Percentiles rank a stretch among this genome's conserved stretches.
Evolutionary conservation across 2,113 vertebrate species (phyloP).

Genomic region (Labeo catla): DNA sequence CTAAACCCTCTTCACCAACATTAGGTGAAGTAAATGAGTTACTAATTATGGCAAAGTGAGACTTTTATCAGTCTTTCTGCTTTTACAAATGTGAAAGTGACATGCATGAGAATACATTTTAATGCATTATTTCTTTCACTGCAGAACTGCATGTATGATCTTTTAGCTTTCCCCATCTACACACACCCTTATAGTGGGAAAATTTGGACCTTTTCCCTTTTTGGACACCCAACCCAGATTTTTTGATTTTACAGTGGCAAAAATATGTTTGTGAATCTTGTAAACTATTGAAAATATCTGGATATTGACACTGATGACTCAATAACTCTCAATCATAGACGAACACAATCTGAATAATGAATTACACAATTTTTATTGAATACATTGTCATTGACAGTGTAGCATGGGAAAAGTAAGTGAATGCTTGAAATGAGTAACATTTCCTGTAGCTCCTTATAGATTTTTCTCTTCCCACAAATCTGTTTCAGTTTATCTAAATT

Average conservation of each 20-base stretch:
- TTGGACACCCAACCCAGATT: background rate
- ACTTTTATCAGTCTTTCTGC: too few relatives aligned
- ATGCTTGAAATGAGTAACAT: too few relatives aligned
- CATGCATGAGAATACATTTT: background rate
- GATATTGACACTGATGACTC: background rate
- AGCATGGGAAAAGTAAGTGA: too few relatives aligned
- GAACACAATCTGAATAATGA: background rate
- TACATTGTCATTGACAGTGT: too few relatives aligned
- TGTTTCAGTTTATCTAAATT: too few relatives aligned
- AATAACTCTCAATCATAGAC: background rate
- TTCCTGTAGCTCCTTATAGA: too few relatives aligned
- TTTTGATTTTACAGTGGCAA: background rate
- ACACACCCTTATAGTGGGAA: background rate
- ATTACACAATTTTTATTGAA: too few relatives aligned
- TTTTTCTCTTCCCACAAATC: too few relatives aligned
- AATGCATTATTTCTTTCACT: background rate
- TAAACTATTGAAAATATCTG: background rate
- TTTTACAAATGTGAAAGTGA: too few relatives aligned
- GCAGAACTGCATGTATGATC: background rate
- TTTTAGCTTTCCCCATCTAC: background rate
- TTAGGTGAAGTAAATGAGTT: background rate
- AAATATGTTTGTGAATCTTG: background rate
- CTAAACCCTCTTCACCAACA: background rate
- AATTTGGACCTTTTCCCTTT: background rate
- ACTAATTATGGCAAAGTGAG: background rate